Evolutionary conservation across 2,797 vertebrate species (phyloP).

Genomic region (Poliocrania exsul): DNA sequence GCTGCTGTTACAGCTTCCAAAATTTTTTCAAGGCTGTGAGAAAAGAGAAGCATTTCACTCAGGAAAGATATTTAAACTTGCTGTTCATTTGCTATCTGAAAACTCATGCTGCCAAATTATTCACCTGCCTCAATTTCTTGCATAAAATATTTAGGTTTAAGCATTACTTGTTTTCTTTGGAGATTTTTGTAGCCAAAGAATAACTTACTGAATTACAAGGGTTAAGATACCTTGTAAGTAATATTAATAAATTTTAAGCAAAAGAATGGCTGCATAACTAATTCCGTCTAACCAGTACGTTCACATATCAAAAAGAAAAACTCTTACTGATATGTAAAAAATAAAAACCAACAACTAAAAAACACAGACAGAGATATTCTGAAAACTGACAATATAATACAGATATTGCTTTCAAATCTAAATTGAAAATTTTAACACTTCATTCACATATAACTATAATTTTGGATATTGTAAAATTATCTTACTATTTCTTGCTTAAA

Average conservation of each 20-base stretch:
- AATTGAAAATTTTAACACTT: background rate
- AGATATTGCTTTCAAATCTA: background rate
- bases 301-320: background rate
- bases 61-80: background rate
- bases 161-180: background rate
- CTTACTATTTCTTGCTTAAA: background rate
- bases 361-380: background rate
- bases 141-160: background rate
- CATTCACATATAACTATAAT: background rate
- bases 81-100: background rate
- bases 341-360: background rate
- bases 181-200: background rate
- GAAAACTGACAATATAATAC: background rate
- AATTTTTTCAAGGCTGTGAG: constrained; percentile 91
- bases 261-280: background rate
- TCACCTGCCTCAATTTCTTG: background rate
- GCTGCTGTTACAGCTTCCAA: constrained; percentile 92
- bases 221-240: background rate
- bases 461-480: background rate
- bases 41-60: constrained; percentile 27
- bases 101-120: background rate
- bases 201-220: background rate
- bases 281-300: background rate
- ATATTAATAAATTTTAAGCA: background rate
- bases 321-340: background rate